Evolutionary conservation across 2,888 invertebrate genomes (phyloP), one percentile per base, ranked within the genome.

Genomic region (Dromius quadrimaculatus): DNA sequence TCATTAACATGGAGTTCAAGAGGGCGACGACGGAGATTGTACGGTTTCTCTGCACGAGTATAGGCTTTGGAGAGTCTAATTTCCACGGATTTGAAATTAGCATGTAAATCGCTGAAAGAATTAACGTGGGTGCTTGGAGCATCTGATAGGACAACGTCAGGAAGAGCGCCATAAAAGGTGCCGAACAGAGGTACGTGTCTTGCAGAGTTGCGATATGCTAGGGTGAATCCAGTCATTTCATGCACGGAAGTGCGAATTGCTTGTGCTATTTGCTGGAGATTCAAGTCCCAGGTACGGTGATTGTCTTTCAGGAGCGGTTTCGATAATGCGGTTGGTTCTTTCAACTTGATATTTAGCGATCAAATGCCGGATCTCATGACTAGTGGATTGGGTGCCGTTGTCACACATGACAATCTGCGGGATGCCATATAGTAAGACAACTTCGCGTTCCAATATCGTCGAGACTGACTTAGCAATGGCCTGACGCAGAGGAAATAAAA

Each of bases 191-290:
- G 2, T 1, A 8, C 19, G 19, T 8, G 43, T 41, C 41, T 41
- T 1, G 5, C 20, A 19, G 19, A 45, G 5, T 15, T 19, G 2
- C 15, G 19, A 6, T 15, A 45, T 6, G 43, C 13, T 17, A 72
- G 73, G 9, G 57, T 69, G 47, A 34, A 71, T 28, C 72, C 72
- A 15, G 75, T 72, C 0, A 61, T 36, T 45, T 74, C 74, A 11
- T 75, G 73, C 11, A 68, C 59, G 0, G 73, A 45, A 3, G 73
- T 71, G 4, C 71, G 6, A 2, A 74, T 28, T 2, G 73, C 74
- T 15, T 65, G 68, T 8, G 62, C 64, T 6, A 72, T 72, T n/a
- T n/a, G n/a, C n/a, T 45, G 68, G 8, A 71, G 50, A 32, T 73
- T 59, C 11, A 57, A 17, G 50, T 71, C 70, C 72, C 70, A 71